Conservation (phyloP, 2,113 vertebrate genomes). For the Nerophis ophidion region DNA sequence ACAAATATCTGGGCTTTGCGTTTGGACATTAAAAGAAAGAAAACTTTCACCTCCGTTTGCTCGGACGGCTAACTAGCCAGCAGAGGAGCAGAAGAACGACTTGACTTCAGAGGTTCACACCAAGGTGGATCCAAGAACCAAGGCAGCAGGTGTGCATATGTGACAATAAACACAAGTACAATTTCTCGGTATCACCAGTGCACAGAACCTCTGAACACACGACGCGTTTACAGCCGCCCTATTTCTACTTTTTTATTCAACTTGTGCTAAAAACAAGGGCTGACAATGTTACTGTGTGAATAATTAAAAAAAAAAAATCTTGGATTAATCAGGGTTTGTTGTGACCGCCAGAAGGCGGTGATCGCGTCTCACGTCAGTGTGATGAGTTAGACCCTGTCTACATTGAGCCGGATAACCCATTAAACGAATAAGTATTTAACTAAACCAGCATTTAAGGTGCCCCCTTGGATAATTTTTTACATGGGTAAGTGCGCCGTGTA, state of each 20-base stretch:
- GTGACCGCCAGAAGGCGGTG: too few species aligned
- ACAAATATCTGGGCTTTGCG: slow-evolving; percentile 65
- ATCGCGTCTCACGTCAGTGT: too few species aligned
- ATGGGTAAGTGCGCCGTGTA: too few species aligned
- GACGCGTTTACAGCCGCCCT: neutral
- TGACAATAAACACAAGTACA: neutral
- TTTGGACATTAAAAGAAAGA: slow-evolving; percentile 23
- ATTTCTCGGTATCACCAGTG: neutral
- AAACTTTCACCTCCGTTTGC: slow-evolving; percentile 10
- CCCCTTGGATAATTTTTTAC: too few species aligned
- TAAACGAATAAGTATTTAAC: too few species aligned
- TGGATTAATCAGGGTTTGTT: too few species aligned
- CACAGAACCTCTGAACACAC: neutral
- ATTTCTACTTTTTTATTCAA: neutral
- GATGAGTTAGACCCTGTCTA: too few species aligned
- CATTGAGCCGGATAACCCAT: too few species aligned
- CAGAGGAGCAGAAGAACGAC: neutral
- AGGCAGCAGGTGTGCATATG: neutral
- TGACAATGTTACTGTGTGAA: too few species aligned
- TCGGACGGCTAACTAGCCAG: neutral
- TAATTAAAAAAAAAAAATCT: too few species aligned
- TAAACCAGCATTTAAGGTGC: too few species aligned
- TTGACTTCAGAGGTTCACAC: neutral
- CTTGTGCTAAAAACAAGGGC: too few species aligned
- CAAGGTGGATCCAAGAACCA: neutral